A percentile compares a stretch with the other conserved stretches of the same genome.
Conservation (phyloP, 2,113 vertebrate species). For the Chloebia gouldiae region DNA sequence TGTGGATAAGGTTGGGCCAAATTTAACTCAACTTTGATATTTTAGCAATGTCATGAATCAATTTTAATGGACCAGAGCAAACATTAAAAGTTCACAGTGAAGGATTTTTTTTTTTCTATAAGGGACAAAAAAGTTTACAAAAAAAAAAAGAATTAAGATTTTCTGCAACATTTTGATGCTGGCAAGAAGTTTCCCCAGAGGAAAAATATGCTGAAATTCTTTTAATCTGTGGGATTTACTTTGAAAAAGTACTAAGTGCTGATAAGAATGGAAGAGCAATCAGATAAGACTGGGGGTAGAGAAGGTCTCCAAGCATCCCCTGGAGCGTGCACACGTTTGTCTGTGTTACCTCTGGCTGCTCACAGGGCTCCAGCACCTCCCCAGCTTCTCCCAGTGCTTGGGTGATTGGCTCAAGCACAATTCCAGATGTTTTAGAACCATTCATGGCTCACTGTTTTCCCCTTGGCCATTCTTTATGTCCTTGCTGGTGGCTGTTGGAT, state of each 20-base stretch:
- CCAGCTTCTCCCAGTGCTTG: neutral
- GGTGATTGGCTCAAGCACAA: neutral
- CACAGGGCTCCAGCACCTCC: neutral
- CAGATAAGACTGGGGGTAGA: neutral
- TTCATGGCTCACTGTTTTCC: neutral
- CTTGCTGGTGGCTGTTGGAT: neutral
- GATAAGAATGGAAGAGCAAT: neutral
- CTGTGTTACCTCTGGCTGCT: neutral
- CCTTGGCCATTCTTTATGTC: neutral
- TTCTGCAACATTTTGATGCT: neutral
- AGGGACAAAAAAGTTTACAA: neutral
- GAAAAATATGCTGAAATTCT: neutral
- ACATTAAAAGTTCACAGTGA: constrained; percentile 3
- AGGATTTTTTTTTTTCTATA: neutral
- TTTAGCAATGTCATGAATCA: neutral
- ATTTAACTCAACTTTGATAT: neutral
- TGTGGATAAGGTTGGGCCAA: neutral
- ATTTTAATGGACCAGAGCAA: neutral
- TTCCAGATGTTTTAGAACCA: neutral
- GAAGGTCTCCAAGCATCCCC: neutral
- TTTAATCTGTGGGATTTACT: neutral
- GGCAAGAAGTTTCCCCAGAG: neutral
- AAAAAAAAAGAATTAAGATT: neutral
- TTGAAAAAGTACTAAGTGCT: neutral
- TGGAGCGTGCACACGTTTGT: neutral